These are phyloP conservation scores for Arizona elegans DNA, from an alignment of 2,113 vertebrate species.

Conservation along the genomic window DNA sequence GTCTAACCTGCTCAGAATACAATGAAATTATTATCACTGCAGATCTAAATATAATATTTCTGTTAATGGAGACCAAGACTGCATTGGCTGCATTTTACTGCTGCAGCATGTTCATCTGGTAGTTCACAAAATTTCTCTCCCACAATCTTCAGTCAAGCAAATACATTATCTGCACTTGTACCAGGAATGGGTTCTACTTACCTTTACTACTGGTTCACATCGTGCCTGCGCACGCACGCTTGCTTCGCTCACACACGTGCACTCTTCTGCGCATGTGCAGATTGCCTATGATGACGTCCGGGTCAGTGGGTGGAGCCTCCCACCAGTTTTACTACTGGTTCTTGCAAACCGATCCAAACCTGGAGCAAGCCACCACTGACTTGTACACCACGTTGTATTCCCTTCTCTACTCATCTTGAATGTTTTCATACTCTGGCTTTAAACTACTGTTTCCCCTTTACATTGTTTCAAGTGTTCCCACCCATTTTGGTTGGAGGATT, in stretches of 20 bases:
- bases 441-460: neutral
- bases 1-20: neutral
- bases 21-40: neutral
- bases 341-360: too few relatives aligned
- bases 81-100: neutral
- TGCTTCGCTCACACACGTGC: too few relatives aligned
- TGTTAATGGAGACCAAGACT: neutral
- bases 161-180: neutral
- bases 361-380: too few relatives aligned
- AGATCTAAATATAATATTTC: neutral
- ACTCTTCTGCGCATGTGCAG: too few relatives aligned
- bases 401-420: neutral
- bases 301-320: too few relatives aligned
- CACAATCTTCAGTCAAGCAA: neutral
- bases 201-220: too few relatives aligned
- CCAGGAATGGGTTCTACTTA: too few relatives aligned
- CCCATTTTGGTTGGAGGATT: neutral
- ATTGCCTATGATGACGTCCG: too few relatives aligned
- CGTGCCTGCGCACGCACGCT: too few relatives aligned
- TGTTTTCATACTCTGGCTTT: neutral
- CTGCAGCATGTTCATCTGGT: neutral
- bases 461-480: neutral
- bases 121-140: neutral
- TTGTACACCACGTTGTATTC: neutral
- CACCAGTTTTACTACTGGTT: too few relatives aligned